phyloP scores from a whole-genome alignment of 2,888 invertebrate genomes.

The Spodoptera picta region DNA sequence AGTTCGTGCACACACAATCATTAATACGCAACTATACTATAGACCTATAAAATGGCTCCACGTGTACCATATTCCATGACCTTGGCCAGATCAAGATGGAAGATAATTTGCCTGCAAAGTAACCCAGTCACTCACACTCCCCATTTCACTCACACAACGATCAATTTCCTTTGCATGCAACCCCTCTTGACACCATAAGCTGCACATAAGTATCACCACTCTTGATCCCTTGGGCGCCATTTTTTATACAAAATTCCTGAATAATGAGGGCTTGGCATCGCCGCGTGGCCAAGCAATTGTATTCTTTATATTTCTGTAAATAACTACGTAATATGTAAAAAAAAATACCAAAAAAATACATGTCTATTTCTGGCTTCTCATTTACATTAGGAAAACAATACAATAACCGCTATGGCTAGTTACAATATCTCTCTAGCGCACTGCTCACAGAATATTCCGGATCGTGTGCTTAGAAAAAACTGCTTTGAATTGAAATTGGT shows the following conservation, averaged over 20 bases:
- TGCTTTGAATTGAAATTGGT: not conserved
- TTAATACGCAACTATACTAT: no score
- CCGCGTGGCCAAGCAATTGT: no score
- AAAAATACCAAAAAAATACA: no score
- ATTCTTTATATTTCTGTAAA: no score
- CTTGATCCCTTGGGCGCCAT: conserved; percentile 38
- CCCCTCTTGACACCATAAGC: conserved; percentile 41
- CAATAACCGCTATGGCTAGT: no score
- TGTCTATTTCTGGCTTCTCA: no score
- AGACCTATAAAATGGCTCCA: not conserved
- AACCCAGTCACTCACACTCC: conserved; percentile 14
- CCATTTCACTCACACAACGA: conserved; percentile 15
- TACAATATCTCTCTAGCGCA: no score
- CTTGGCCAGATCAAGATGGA: conserved; percentile 50
- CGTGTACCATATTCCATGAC: conserved; percentile 36
- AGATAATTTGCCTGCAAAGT: conserved; percentile 42
- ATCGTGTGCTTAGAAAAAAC: no score
- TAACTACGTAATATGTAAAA: no score
- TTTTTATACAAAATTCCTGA: conserved; percentile 48
- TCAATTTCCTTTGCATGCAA: conserved; percentile 29
- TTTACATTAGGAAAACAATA: no score
- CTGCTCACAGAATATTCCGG: no score
- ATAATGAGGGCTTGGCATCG: conserved; percentile 20
- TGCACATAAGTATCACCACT: conserved; percentile 48
- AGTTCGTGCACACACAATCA: no score